These are phyloP conservation scores for Lepidotrigona ventralis DNA, from an alignment of 1,140 invertebrate species.

Conservation along the genomic window DNA sequence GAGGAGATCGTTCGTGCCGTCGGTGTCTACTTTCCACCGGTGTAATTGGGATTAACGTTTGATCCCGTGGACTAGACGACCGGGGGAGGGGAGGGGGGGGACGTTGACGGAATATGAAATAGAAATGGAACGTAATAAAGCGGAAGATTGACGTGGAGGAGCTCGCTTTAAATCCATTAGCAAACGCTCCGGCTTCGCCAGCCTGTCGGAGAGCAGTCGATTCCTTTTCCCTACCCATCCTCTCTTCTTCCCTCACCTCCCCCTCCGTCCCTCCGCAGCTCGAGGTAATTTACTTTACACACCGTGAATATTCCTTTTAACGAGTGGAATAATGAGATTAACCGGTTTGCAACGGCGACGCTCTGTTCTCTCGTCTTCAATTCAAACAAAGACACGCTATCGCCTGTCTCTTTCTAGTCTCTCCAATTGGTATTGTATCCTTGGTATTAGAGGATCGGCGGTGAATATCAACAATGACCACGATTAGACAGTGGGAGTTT, in stretches of 20 bases:
- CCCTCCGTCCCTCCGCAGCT: not conserved
- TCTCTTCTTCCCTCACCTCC: not conserved
- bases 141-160: conserved; percentile 20
- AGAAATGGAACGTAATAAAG: conserved; percentile 38
- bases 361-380: not conserved
- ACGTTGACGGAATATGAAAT: conserved; percentile 30
- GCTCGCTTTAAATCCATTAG: conserved; percentile 34
- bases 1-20: not conserved
- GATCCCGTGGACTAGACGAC: conserved; percentile 2
- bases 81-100: too few relatives aligned
- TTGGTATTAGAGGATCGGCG: not conserved
- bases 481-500: too few relatives aligned
- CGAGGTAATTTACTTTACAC: conserved; percentile 11
- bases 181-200: not conserved
- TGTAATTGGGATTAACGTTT: conserved; percentile 39
- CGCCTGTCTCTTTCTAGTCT: not conserved
- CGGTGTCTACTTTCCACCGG: conserved; percentile 10
- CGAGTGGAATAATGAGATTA: conserved; percentile 10
- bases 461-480: too few relatives aligned
- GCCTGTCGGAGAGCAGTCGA: not conserved
- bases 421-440: not conserved
- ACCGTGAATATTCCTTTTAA: conserved; percentile 13
- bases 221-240: not conserved
- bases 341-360: not conserved
- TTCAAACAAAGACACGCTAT: not conserved